A percentile compares a stretch with the other conserved stretches of the same genome.
Evolutionary conservation across 2,113 vertebrate genomes (phyloP).

Genomic region (Pseudonaja textilis): DNA sequence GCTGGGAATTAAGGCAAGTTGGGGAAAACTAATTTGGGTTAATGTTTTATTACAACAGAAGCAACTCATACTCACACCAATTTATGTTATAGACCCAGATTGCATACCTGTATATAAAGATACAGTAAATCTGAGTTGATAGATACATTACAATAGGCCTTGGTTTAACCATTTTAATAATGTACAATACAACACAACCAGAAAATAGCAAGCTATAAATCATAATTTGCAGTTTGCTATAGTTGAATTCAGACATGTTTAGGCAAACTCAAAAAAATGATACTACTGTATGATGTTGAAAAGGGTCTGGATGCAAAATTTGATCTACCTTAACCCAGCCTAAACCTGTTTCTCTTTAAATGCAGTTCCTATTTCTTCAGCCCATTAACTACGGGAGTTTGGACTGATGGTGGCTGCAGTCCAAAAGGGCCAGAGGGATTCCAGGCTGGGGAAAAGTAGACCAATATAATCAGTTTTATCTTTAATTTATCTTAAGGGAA

Average conservation of each 20-base stretch:
- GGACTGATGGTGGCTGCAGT: background rate
- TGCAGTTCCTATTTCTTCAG: background rate
- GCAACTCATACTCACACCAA: background rate
- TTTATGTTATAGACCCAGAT: background rate
- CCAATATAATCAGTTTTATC: background rate
- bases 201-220: background rate
- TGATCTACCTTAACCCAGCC: no score
- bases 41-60: background rate
- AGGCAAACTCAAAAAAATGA: background rate
- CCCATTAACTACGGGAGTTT: background rate
- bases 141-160: background rate
- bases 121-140: background rate
- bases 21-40: background rate
- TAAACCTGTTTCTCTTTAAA: background rate
- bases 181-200: background rate
- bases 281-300: background rate
- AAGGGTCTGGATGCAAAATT: background rate
- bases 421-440: background rate
- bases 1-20: background rate
- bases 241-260: background rate
- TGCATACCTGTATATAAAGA: background rate
- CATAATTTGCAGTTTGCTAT: background rate
- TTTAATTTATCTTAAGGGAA: background rate
- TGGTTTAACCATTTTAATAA: background rate
- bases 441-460: background rate